Evolutionary conservation across 2,888 invertebrate species (phyloP).

Genomic region (Hermaeophaga mercurialis): DNA sequence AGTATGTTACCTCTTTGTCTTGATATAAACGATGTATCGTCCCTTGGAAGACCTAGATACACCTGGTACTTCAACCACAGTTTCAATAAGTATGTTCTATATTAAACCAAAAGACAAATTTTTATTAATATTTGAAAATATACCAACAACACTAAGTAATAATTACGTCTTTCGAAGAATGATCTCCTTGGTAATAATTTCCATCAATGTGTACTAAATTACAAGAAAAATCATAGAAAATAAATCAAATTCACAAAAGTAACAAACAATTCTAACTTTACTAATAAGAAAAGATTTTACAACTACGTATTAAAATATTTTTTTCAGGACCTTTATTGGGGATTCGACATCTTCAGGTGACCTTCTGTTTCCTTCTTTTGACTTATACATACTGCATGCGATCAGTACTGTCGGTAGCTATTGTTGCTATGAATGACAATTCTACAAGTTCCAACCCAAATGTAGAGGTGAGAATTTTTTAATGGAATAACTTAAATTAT

Average conservation of each 20-base stretch:
- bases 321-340: conserved; percentile 61
- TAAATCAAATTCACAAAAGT: too few species aligned
- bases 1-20: too few species aligned
- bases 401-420: conserved; percentile 70
- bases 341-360: conserved; percentile 65
- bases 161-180: too few species aligned
- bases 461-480: conserved; percentile 56
- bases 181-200: too few species aligned
- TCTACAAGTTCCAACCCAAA: conserved; percentile 50
- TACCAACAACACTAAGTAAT: too few species aligned
- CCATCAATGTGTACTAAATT: too few species aligned
- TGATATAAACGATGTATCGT: background rate
- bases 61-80: background rate
- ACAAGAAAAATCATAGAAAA: too few species aligned
- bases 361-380: conserved; percentile 65
- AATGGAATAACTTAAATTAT: too few species aligned
- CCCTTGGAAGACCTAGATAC: background rate
- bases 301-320: background rate
- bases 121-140: too few species aligned
- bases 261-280: too few species aligned
- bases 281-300: too few species aligned
- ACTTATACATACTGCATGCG: conserved; percentile 67
- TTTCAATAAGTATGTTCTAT: background rate
- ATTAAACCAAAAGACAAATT: too few species aligned
- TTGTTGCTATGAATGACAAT: conserved; percentile 73